phyloP scores from a whole-genome alignment of 2,888 invertebrate genomes.

The Strigamia transsilvanica region DNA sequence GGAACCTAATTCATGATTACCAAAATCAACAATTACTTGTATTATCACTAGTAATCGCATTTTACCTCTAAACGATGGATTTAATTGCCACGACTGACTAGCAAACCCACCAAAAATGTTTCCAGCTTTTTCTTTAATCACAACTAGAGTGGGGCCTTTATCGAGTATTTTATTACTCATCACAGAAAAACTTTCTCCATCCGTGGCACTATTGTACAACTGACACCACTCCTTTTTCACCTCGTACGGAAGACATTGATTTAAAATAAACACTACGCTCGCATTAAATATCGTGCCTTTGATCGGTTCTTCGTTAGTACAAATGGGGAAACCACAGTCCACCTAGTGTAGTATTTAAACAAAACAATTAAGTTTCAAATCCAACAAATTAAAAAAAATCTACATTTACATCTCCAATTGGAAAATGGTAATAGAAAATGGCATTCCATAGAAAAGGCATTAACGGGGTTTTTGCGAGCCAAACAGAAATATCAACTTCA shows the following conservation, averaged over 20 bases:
- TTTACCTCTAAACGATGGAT: conserved; percentile 79
- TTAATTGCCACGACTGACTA: conserved; percentile 76
- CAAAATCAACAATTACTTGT: conserved; percentile 48
- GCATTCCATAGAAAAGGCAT: not conserved
- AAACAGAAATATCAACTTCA: conserved; percentile 9
- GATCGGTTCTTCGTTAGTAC: not conserved
- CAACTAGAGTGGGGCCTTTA: conserved; percentile 73
- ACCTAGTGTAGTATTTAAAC: not conserved
- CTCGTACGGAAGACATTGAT: conserved; percentile 78
- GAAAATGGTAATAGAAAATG: not conserved
- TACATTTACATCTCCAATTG: conserved; percentile 13
- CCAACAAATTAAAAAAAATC: not conserved
- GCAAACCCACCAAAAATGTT: conserved; percentile 92
- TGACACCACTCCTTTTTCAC: conserved; percentile 84
- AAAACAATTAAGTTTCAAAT: not conserved
- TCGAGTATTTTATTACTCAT: conserved; percentile 60
- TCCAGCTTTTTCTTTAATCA: conserved; percentile 78
- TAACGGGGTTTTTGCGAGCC: not conserved
- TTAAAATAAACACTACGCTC: conserved; percentile 65
- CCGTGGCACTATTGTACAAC: conserved; percentile 83
- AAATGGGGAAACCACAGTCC: not conserved
- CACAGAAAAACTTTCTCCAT: conserved; percentile 84
- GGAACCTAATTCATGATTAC: conserved; percentile 66
- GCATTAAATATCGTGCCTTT: not conserved
- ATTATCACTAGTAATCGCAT: conserved; percentile 28